Evolutionary conservation across 2,113 vertebrate genomes (phyloP).

Genomic region (Propithecus coquereli): DNA sequence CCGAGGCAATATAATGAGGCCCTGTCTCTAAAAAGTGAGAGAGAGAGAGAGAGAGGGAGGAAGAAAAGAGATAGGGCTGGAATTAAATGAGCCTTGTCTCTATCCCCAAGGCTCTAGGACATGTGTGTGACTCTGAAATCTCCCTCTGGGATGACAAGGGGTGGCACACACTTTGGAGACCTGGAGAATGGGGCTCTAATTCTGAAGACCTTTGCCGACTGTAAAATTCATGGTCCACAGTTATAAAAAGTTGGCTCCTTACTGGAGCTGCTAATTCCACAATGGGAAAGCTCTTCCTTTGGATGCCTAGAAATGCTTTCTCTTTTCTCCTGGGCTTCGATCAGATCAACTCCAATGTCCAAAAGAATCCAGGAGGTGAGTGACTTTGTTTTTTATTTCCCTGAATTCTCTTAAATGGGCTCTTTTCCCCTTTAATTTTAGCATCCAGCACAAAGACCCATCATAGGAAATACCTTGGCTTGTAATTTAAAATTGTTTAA

Average conservation of each 20-base stretch:
- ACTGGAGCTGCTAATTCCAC: not conserved
- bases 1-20: no score
- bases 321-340: not conserved
- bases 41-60: no score
- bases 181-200: not conserved
- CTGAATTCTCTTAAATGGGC: not conserved
- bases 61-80: no score
- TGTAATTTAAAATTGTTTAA: conserved; percentile 26
- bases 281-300: not conserved
- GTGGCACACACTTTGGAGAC: not conserved
- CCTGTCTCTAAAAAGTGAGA: no score
- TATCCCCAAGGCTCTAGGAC: not conserved
- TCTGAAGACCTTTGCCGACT: not conserved
- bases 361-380: not conserved
- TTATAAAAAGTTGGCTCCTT: not conserved
- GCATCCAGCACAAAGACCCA: not conserved
- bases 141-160: not conserved
- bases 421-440: not conserved
- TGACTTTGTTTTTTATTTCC: not conserved
- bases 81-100: not conserved
- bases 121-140: not conserved
- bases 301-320: not conserved
- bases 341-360: not conserved
- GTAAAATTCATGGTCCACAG: not conserved
- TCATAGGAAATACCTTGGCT: not conserved